Evolutionary conservation across 2,113 vertebrate species (phyloP).

Genomic region (Alexandromys fortis): DNA sequence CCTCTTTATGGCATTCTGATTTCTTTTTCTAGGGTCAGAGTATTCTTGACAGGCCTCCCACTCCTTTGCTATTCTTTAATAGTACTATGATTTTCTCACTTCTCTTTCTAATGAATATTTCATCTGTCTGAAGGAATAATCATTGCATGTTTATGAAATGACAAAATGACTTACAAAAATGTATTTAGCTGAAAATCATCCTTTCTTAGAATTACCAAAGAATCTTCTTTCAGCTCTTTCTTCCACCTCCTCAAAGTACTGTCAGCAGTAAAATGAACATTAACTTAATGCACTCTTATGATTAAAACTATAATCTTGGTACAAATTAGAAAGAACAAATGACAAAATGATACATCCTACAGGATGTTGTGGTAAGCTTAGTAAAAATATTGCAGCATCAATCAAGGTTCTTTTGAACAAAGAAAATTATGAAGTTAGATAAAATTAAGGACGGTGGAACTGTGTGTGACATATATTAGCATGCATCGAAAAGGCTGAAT

Average conservation of each 20-base stretch:
- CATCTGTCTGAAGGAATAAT: slow-evolving; percentile 75
- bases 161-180: slow-evolving; percentile 79
- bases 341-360: background rate
- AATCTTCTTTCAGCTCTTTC: slow-evolving; percentile 35
- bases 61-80: slow-evolving; percentile 73
- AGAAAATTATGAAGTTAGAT: slow-evolving; percentile 5
- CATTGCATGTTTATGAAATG: slow-evolving; percentile 79
- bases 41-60: slow-evolving; percentile 72
- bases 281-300: slow-evolving; percentile 23
- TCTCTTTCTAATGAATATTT: slow-evolving; percentile 73
- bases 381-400: slow-evolving; percentile 30
- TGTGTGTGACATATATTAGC: background rate
- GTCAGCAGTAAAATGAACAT: slow-evolving; percentile 60
- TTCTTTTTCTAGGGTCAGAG: slow-evolving; percentile 72
- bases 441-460: slow-evolving; percentile 33
- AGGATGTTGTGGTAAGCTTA: background rate
- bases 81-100: slow-evolving; percentile 73
- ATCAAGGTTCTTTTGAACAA: slow-evolving; percentile 23
- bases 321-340: slow-evolving; percentile 42
- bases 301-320: slow-evolving; percentile 43
- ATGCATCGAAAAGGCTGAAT: slow-evolving; percentile 25
- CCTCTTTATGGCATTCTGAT: slow-evolving; percentile 72
- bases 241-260: slow-evolving; percentile 51
- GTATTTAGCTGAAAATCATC: slow-evolving; percentile 65
- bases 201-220: slow-evolving; percentile 67